Evolutionary conservation across 1,140 invertebrate genomes (phyloP).

Genomic region (Drosophila paulistorum): DNA sequence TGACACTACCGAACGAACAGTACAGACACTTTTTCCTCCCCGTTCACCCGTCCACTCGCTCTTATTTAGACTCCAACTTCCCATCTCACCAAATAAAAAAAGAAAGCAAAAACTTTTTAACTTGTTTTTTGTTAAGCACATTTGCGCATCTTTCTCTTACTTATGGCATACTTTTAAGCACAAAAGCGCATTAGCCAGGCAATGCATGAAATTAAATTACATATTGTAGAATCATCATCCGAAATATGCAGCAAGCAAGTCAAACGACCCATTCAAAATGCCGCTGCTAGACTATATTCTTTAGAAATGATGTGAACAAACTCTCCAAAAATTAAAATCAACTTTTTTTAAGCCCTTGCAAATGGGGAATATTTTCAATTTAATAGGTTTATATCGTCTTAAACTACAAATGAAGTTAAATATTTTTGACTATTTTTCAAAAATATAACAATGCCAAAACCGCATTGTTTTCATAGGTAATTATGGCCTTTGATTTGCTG

Average conservation of each 20-base stretch:
- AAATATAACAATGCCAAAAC: no score
- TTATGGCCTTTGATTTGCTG: no score
- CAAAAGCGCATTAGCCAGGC: conserved; percentile 77
- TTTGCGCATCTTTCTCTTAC: conserved; percentile 72
- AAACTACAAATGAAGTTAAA: no score
- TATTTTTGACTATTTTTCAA: no score
- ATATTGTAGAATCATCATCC: conserved; percentile 39
- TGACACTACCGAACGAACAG: conserved; percentile 59
- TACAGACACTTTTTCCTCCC: conserved; percentile 20
- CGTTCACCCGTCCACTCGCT: background rate
- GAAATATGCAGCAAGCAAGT: conserved; percentile 29
- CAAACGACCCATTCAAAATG: conserved; percentile 16
- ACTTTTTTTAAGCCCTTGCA: no score
- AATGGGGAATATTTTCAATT: no score
- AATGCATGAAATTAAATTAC: conserved; percentile 80
- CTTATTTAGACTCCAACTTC: background rate
- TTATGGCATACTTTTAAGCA: conserved; percentile 76
- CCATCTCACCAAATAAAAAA: background rate
- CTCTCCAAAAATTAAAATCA: no score
- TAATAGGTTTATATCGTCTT: no score
- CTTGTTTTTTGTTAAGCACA: conserved; percentile 72
- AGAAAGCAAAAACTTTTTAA: background rate
- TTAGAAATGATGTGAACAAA: no score
- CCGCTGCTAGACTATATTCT: conserved; percentile 18
- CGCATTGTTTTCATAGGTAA: no score